Base-by-base conservation (phyloP, 2,888 invertebrate genomes). In the Nomada hirtipes region DNA sequence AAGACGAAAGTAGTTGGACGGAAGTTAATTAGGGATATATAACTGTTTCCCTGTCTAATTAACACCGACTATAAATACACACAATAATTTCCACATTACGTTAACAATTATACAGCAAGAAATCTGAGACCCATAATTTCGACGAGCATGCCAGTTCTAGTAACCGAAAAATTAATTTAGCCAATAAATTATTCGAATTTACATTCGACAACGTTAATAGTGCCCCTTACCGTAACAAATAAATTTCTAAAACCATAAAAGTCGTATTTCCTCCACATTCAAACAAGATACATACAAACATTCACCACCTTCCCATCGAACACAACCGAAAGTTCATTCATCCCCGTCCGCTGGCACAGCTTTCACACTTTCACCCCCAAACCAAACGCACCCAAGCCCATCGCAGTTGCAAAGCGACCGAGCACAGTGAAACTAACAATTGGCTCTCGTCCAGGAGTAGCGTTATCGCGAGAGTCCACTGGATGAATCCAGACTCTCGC, bases 361-460 rank as follows among this genome's bases (percentile, higher is more conserved):
- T 60, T 72, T 77, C 73, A 68, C 71, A 83, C 73, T 70, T 67
- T 57, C 67, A 73, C 60, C 53, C 44, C 42, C 29, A 55, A 29
- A 53, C 55, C 65, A 67, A 69, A 44, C 57, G 61, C 52, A 60
- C 23, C 67, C 61, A 47, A 65, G 52, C 59, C 42, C 65, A 64
- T 71, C 67, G 53, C 68, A 65, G 65, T 69, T n/a, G 52, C 57
- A 70, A 74, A 57, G 69, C 63, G 26, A 44, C 57, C 11, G 47
- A n/a, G 15, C 7, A 60, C 47, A 55, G 68, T 44, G 73, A 69
- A 47, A 63, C 64, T 64, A 52, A 63, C 70, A 76, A 85, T 86
- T 89, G 89, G 89, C 89, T 72, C 29, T 10, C 29, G 15, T 70
- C 88, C 89, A 88, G 85, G 77, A 73, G 78, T 63, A 75, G 84